Evolutionary conservation across 2,113 vertebrate species (phyloP), one percentile per base, ranked within the genome.

Genomic region (Dicaeum eximium): DNA sequence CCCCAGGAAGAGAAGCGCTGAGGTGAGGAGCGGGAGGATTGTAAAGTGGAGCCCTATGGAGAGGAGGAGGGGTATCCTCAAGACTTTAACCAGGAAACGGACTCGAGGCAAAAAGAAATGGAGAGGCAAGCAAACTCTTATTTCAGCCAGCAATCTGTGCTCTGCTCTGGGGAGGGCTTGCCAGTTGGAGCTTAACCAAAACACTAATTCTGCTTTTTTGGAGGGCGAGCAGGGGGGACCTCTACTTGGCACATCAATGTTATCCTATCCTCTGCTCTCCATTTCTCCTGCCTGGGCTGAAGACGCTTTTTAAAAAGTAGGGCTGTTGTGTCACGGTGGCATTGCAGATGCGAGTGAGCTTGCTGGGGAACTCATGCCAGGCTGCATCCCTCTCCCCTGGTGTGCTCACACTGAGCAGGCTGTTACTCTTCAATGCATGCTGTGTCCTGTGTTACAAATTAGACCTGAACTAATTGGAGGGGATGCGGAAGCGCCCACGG

Each of bases 71-170:
- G 86, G 25, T 92, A 92, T 96, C 92, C 88, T 96, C 88, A 95
- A 96, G 93, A 94, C 90, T 86, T 96, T 96, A 94, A 95, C 96
- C 90, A 81, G 94, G 86, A 96, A 96, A 95, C 90, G 75, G 95
- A 96, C 85, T 85, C 94, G 28, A 96, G 92, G 92, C 93, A 92
- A 90, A 96, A 92, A 90, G 85, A 94, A 96, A 60, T 38, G 53
- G 95, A 93, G 92, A 97, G 96, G 96, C 96, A 97, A 97, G 96
- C 93, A 96, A 95, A 95, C n/a, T 96, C 93, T 96, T 95, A 90
- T 88, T 96, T 96, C 93, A 86, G 75, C 79, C 92, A 67, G 81
- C 15, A 3, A 86, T 91, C 79, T 91, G 47, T 2, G 20, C 72
- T 94, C 67, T 93, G 93, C 93, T 97, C 47, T 77, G 71, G 92